Percentiles rank a stretch among this genome's conserved stretches.
Conservation (phyloP, 2,888 invertebrate species). For the Melieria omissa region DNA sequence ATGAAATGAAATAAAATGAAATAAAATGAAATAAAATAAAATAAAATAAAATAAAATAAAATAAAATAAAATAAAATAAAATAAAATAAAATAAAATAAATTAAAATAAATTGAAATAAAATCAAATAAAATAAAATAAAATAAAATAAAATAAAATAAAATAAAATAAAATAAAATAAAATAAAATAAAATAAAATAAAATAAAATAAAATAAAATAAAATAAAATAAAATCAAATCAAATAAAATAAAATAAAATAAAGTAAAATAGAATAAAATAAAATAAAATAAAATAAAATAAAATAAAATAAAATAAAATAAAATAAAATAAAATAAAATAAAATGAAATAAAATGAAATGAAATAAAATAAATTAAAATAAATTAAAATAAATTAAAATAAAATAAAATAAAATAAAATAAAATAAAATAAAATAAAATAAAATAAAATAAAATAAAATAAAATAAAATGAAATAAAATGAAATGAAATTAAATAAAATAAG, state of each 20-base stretch:
- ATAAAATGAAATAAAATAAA: conserved; percentile 4
- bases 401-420: background rate
- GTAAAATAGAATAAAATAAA: conserved; percentile 14
- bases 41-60: conserved; percentile 5
- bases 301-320: conserved; percentile 13
- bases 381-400: background rate
- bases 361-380: background rate
- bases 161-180: background rate
- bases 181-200: background rate
- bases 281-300: conserved; percentile 7
- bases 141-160: conserved; percentile 2
- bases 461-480: background rate
- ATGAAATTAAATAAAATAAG: background rate
- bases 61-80: conserved; percentile 5
- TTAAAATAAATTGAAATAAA: too few relatives aligned
- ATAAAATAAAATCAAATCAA: too few relatives aligned
- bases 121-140: too few relatives aligned
- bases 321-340: background rate
- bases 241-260: conserved; percentile 11
- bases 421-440: background rate
- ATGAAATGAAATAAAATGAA: background rate
- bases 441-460: background rate
- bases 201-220: conserved; percentile 1
- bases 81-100: conserved; percentile 5
- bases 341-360: background rate